Conservation (phyloP, 2,113 vertebrate species). For the Symphodus melops region DNA sequence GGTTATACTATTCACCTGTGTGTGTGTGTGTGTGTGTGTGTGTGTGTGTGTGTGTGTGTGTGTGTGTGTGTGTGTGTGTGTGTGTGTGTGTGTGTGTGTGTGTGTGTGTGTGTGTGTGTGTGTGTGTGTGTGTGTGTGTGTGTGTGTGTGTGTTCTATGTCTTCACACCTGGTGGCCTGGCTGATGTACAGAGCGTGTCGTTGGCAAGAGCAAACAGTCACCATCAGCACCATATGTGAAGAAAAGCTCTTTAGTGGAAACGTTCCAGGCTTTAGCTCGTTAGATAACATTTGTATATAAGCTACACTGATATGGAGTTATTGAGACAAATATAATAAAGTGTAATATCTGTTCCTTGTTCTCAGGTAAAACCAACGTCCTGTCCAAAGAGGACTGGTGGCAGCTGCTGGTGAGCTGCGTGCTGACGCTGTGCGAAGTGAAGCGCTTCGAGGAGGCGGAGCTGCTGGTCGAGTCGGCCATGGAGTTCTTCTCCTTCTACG, state of each 20-base stretch:
- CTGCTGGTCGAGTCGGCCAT: constrained; percentile 94
- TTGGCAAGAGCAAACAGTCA: constrained; percentile 14
- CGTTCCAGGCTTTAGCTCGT: no score
- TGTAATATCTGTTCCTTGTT: not conserved
- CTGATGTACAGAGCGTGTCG: not conserved
- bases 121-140: not conserved
- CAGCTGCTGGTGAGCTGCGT: constrained; percentile 91
- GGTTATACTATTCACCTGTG: constrained; percentile 75
- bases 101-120: not conserved
- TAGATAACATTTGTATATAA: no score
- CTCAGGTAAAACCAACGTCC: constrained; percentile 88
- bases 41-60: not conserved
- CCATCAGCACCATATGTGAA: constrained; percentile 41
- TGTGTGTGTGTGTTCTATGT: not conserved
- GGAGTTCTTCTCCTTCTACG: constrained; percentile 97
- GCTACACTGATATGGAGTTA: no score
- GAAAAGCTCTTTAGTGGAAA: not conserved
- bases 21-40: not conserved
- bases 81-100: not conserved
- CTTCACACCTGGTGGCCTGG: constrained; percentile 13
- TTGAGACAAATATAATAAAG: no score
- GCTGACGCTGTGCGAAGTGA: constrained; percentile 88
- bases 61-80: not conserved
- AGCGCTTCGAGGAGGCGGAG: constrained; percentile 92
- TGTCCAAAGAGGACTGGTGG: constrained; percentile 98